These are phyloP conservation scores for Tautogolabrus adspersus DNA, from an alignment of 2,113 vertebrate species.

Conservation along the genomic window DNA sequence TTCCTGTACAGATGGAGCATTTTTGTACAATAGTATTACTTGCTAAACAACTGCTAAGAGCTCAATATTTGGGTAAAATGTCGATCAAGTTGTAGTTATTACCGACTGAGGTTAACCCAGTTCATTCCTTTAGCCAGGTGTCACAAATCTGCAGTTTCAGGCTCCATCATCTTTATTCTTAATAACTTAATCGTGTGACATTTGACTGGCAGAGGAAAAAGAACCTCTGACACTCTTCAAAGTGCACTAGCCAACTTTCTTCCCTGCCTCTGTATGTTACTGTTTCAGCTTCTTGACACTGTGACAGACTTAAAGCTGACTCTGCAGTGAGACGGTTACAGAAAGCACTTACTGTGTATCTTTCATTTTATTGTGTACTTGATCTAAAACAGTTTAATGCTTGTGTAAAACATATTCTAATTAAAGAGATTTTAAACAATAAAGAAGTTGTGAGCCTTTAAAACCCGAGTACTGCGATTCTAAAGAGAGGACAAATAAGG, in stretches of 20 bases:
- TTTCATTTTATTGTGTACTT: slow-evolving; percentile 24
- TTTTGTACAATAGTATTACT: background rate
- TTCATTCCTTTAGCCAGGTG: background rate
- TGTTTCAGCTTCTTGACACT: slow-evolving; percentile 28
- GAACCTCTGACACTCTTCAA: slow-evolving; percentile 23
- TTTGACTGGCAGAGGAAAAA: slow-evolving; percentile 44
- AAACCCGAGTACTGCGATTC: background rate
- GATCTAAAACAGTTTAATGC: slow-evolving; percentile 13
- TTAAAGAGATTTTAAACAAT: slow-evolving; percentile 9
- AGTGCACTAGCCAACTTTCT: slow-evolving; percentile 7
- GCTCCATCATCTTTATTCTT: slow-evolving; percentile 23
- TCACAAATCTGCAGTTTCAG: background rate
- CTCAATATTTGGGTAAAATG: background rate
- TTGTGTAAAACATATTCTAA: slow-evolving; percentile 33
- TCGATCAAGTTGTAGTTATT: background rate
- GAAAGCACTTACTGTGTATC: slow-evolving; percentile 30
- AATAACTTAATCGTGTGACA: slow-evolving; percentile 30
- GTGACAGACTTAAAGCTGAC: slow-evolving; percentile 21
- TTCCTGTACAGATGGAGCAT: no score
- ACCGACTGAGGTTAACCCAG: background rate
- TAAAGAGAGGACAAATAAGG: slow-evolving; percentile 4
- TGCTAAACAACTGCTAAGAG: background rate
- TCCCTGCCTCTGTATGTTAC: slow-evolving; percentile 27
- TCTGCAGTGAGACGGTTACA: slow-evolving; percentile 6
- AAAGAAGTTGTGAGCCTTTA: slow-evolving; percentile 12